These are phyloP conservation scores for Hoplias malabaricus DNA, from an alignment of 2,113 vertebrate species.

Conservation along the genomic window DNA sequence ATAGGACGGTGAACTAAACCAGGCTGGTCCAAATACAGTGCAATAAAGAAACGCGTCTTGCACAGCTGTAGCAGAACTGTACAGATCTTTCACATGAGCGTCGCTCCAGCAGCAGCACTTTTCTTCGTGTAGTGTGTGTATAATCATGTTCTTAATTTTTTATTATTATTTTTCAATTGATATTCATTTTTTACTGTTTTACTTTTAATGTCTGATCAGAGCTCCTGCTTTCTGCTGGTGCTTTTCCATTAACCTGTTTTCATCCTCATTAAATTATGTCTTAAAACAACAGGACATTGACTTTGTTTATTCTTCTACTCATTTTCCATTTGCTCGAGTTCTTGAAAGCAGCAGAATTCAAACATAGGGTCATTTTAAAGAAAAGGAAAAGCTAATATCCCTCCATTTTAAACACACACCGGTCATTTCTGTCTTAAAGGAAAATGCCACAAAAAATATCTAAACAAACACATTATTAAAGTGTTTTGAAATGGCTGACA, in stretches of 20 bases:
- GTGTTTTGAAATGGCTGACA: too few species aligned
- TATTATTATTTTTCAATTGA: too few species aligned
- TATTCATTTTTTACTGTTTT: neutral
- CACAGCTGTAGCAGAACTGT: neutral
- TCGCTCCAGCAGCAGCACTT: neutral
- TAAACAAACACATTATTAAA: too few species aligned
- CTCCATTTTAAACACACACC: too few species aligned
- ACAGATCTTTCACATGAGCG: neutral
- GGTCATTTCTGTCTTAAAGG: too few species aligned
- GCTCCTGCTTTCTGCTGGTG: neutral
- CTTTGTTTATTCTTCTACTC: neutral
- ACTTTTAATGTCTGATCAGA: neutral
- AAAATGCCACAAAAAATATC: too few species aligned
- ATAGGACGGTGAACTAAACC: neutral
- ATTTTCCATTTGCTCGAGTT: too few species aligned
- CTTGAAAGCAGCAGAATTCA: too few species aligned
- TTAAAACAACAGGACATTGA: neutral
- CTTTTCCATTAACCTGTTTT: conserved; percentile 5
- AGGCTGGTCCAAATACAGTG: neutral
- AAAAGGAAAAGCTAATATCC: too few species aligned
- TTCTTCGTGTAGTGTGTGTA: neutral
- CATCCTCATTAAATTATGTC: neutral
- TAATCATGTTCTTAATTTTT: neutral
- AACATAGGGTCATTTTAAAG: too few species aligned
- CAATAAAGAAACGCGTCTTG: neutral